Base-by-base conservation (phyloP, 2,113 vertebrate genomes). In the Athene cunicularia region DNA sequence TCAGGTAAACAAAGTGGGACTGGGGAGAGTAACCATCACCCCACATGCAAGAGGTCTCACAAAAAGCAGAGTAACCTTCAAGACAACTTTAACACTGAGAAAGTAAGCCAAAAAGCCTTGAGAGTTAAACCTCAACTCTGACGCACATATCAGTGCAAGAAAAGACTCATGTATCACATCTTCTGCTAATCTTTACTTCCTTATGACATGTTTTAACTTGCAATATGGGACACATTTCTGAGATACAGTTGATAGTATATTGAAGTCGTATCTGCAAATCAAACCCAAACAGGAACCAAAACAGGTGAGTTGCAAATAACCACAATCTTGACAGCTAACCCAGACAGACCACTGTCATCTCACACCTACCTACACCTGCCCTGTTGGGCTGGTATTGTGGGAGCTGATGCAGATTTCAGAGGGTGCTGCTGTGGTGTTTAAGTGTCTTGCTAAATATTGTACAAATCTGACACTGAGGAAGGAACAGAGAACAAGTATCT, bases 11-110 rank as follows among this genome's bases (percentile, higher is more conserved):
- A 17, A 84, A 80, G 15, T 9, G n/a, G 30, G 39, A 75, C 3
- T 27, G 35, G 5, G 17, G 37, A 86, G 3, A 52, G 17, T 77
- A 82, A 77, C 47, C 27, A 53, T 20, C 6, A 70, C 3, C 3
- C 8, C 28, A 66, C 0, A 0, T 1, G 14, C 19, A 83, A 32
- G 52, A 24, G 2, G 5, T 33, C 83, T 91, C 55, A 80, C 9
- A 76, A 80, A 12, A 70, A 68, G 26, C 5, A 63, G 2, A 91
- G 23, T 28, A 82, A 62, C 26, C 17, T 76, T 49, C 16, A 58
- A 55, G 35, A 43, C 11, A 91, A n/a, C 13, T 32, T 75, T 52
- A 53, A 79, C 47, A 73, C 0, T 16, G 7, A 63, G n/a, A 81
- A 80, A 58, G 18, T 17, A 59, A 76, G 22, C 11, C 7, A 35